Evolutionary conservation across 2,113 vertebrate species (phyloP).

Genomic region (Malurus cyaneus): DNA sequence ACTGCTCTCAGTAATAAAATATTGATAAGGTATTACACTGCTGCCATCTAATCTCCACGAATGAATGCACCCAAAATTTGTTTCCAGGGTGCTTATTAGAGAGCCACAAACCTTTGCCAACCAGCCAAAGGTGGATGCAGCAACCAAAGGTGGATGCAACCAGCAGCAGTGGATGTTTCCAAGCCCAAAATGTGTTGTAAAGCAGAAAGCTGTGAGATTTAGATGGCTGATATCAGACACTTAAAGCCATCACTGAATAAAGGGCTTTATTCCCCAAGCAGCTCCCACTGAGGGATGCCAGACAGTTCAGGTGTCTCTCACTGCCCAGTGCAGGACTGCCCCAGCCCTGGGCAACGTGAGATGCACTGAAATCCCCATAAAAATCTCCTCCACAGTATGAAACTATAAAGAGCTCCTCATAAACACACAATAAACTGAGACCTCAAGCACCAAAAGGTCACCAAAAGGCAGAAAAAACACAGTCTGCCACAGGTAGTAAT

Average conservation of each 20-base stretch:
- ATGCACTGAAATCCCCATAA: background rate
- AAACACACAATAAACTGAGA: background rate
- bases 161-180: background rate
- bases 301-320: background rate
- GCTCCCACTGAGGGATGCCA: background rate
- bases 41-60: background rate
- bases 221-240: background rate
- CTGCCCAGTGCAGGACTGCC: background rate
- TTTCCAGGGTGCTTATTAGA: background rate
- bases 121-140: background rate
- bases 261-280: background rate
- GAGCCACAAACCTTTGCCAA: background rate
- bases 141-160: no score
- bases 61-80: background rate
- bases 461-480: background rate
- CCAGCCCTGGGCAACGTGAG: background rate
- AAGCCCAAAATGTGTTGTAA: background rate
- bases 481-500: background rate
- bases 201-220: background rate
- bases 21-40: background rate
- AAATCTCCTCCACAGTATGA: background rate
- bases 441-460: background rate
- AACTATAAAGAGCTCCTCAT: background rate
- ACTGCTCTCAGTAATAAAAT: conserved; percentile 3
- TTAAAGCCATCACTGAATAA: background rate